These are phyloP conservation scores for Bradypodion pumilum DNA, from an alignment of 2,797 vertebrate genomes.

Conservation along the genomic window DNA sequence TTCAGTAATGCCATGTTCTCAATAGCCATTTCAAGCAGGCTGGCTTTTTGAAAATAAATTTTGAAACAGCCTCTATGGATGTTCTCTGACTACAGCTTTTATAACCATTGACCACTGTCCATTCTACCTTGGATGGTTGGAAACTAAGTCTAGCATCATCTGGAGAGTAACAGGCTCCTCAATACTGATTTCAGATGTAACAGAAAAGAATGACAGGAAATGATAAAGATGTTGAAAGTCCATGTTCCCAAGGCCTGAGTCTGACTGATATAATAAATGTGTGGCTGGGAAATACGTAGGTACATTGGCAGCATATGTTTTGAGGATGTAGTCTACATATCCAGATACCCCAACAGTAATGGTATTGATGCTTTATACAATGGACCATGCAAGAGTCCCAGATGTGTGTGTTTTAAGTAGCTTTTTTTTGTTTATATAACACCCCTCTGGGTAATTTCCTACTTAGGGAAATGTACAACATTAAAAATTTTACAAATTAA, in stretches of 20 bases:
- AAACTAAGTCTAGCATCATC: neutral
- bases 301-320: too few species aligned
- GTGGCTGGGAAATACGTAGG: neutral
- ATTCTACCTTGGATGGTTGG: neutral
- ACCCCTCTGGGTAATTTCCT: too few species aligned
- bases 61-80: neutral
- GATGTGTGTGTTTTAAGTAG: too few species aligned
- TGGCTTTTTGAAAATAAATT: neutral
- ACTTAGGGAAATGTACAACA: too few species aligned
- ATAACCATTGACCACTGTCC: neutral
- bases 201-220: neutral
- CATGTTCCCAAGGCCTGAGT: neutral
- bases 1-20: neutral
- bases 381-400: too few species aligned
- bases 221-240: neutral
- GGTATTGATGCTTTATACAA: too few species aligned
- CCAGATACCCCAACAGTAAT: too few species aligned
- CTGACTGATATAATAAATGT: neutral
- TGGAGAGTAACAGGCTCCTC: neutral
- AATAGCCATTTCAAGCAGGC: neutral
- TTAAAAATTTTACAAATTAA: too few species aligned
- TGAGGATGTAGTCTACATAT: too few species aligned
- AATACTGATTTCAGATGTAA: neutral
- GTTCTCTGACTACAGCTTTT: neutral
- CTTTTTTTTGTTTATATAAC: too few species aligned